phyloP scores from a whole-genome alignment of 2,797 vertebrate species.

The Lepus townsendii region DNA sequence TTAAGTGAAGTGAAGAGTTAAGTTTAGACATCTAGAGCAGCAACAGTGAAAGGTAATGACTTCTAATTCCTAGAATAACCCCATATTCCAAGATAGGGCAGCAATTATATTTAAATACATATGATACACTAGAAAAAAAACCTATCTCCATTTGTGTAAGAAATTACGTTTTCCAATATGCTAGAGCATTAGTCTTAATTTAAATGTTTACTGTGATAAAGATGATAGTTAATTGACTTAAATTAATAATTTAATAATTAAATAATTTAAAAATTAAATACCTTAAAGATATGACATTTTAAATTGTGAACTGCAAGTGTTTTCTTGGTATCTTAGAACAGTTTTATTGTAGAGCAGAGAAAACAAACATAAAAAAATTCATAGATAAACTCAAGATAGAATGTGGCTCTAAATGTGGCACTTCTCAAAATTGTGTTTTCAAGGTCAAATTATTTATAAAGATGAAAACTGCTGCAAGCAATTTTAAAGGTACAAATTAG shows the following conservation, averaged over 20 bases:
- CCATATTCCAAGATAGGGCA: neutral
- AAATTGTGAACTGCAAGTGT: neutral
- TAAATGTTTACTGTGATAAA: conserved; percentile 46
- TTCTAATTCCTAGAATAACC: neutral
- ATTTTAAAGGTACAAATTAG: conserved; percentile 83
- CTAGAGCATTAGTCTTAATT: neutral
- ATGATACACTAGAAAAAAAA: neutral
- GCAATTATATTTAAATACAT: neutral
- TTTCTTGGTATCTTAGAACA: neutral
- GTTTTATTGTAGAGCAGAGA: neutral
- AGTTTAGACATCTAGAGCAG: neutral
- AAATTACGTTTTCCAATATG: neutral
- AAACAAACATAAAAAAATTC: neutral
- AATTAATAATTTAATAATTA: neutral
- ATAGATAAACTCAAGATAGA: neutral
- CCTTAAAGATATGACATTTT: neutral
- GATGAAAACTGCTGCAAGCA: conserved; percentile 77
- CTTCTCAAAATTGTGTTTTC: conserved; percentile 72
- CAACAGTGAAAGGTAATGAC: neutral
- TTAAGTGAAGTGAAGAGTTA: neutral
- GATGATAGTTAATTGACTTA: neutral
- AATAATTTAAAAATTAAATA: neutral
- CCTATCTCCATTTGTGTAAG: neutral
- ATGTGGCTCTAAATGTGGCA: neutral
- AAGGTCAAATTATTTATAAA: conserved; percentile 82